phyloP scores from a whole-genome alignment of 2,797 vertebrate genomes.

The Knipowitschia caucasica region DNA sequence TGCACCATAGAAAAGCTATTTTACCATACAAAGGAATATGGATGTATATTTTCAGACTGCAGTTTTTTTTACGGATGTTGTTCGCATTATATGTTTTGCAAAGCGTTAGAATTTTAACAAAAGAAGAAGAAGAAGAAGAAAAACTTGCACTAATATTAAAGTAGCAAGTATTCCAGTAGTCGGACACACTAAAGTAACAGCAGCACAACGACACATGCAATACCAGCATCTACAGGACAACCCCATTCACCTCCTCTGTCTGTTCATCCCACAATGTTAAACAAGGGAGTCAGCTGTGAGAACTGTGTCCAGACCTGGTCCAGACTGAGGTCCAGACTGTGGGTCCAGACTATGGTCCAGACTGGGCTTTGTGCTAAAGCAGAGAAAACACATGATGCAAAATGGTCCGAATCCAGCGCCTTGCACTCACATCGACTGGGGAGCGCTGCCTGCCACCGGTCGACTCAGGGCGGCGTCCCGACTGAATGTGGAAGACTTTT shows the following conservation, averaged over 20 bases:
- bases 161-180: conserved; percentile 27
- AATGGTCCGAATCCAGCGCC: conserved; percentile 32
- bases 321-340: too few species aligned
- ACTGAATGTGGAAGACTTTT: conserved; percentile 41
- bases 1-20: conserved; percentile 74
- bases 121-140: conserved; percentile 18
- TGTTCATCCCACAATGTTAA: conserved; percentile 41
- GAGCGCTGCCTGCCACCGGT: conserved; percentile 18
- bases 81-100: conserved; percentile 68
- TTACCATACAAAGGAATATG: conserved; percentile 74
- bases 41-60: conserved; percentile 81
- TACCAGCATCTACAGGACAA: conserved; percentile 3
- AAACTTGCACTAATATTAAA: conserved; percentile 40
- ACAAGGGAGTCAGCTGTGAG: conserved; percentile 28
- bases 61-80: conserved; percentile 74
- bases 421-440: conserved; percentile 48
- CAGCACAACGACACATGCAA: conserved; percentile 27
- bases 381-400: conserved; percentile 10
- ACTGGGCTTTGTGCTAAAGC: conserved; percentile 27
- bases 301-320: conserved; percentile 29
- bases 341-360: conserved; percentile 21
- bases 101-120: conserved; percentile 28
- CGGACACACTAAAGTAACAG: conserved; percentile 29
- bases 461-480: conserved; percentile 29
- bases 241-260: conserved; percentile 48